Evolutionary conservation across 2,113 vertebrate species (phyloP), one percentile per base, ranked within the genome.

Genomic region (Syngnathus typhle): DNA sequence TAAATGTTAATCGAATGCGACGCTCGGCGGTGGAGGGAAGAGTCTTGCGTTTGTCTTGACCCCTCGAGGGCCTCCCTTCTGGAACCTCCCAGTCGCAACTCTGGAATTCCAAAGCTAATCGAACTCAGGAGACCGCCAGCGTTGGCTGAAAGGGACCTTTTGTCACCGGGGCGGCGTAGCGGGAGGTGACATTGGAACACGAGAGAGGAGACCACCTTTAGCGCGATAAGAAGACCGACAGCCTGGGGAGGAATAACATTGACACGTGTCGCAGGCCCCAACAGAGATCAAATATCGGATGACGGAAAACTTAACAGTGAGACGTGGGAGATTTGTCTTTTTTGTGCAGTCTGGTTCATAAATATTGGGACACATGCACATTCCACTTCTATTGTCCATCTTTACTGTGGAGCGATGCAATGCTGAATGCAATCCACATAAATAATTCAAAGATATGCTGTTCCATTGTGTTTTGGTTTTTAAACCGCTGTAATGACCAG

Each of bases 81-180:
- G 81, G 70, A 79, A 61, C 74, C 79, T 88, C 72, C 84, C 79
- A 83, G 82, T 80, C 65, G 70, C 78, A 90, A 85, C 74, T 61
- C 62, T 68, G 74, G 78, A 82, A 84, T 88, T 90, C 83, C 81
- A 76, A 32, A 76, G 77, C 79, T 89, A 88, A 91, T 89, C 72
- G 74, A 89, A 87, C 84, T 87, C 82, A 81, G 74, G 84, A 87
- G 83, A 88, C 76, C 60, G 12, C 7, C 59, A 60, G 64, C 8
- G 51, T 64, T 71, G 55, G 64, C 23, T 88, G 79, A 89, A 84
- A 79, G 75, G 75, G 65, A 61, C 36, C 67, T 80, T 86, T 88
- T 88, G 81, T 88, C 83, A 72, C 64, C 27, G 59, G 59, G 56
- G 69, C 77, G 84, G 62, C 75, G 18, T 73, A 82, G 72, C 77